Conservation (phyloP, 2,797 vertebrate genomes). For the Anabas testudineus region DNA sequence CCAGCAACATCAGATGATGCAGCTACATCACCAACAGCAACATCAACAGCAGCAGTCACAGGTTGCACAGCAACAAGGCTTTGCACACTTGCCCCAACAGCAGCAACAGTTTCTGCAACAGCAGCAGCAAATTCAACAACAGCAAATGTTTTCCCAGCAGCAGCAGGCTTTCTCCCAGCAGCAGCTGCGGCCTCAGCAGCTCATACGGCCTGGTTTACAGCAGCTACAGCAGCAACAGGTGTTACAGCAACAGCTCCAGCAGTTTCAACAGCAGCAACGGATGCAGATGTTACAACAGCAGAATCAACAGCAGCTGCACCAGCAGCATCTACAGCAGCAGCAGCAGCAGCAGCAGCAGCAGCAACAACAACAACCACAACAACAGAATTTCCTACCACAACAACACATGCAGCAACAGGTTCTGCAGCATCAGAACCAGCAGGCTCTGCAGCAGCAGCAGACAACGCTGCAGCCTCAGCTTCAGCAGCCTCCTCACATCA, state of each 20-base stretch:
- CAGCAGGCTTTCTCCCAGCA: constrained; percentile 82
- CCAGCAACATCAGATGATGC: constrained; percentile 82
- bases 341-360: constrained; percentile 69
- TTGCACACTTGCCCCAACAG: constrained; percentile 83
- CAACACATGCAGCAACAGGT: constrained; percentile 78
- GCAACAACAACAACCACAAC: constrained; percentile 76
- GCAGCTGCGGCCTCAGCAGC: constrained; percentile 87
- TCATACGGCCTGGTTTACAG: constrained; percentile 84
- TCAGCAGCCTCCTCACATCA: constrained; percentile 80
- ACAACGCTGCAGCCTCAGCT: constrained; percentile 81
- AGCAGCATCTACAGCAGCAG: constrained; percentile 78
- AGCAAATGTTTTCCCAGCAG: constrained; percentile 80
- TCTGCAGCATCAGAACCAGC: constrained; percentile 81
- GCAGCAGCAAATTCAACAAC: constrained; percentile 86
- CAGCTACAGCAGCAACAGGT: constrained; percentile 87
- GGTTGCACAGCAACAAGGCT: constrained; percentile 70
- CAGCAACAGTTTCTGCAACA: constrained; percentile 85
- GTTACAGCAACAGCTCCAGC: constrained; percentile 83
- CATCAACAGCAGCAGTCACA: constrained; percentile 76
- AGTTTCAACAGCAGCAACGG: constrained; percentile 83
- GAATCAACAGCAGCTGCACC: constrained; percentile 75
- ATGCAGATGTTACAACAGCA: constrained; percentile 85
- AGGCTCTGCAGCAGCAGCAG: constrained; percentile 76
- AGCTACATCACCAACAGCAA: constrained; percentile 71
- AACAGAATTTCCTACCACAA: constrained; percentile 83